A percentile compares a stretch with the other conserved stretches of the same genome.
These are phyloP conservation scores for Miltochrista miniata DNA, from an alignment of 2,888 invertebrate species.

Conservation along the genomic window DNA sequence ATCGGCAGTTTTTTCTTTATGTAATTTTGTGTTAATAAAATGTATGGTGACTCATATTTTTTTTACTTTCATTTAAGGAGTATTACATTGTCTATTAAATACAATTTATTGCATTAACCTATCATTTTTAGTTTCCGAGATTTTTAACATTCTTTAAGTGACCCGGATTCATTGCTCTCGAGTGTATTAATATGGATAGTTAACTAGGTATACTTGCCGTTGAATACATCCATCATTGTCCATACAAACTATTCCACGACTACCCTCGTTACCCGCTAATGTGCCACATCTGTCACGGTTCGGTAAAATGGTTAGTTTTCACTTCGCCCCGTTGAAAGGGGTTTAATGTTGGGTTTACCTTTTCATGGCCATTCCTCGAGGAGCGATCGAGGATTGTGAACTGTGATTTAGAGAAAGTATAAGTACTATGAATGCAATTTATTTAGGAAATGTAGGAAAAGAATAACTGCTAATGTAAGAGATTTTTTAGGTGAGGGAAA, in stretches of 20 bases:
- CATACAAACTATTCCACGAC: constrained; percentile 36
- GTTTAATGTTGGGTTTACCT: constrained; percentile 30
- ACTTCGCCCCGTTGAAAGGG: constrained; percentile 30
- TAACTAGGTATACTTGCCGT: not conserved
- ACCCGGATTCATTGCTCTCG: too few relatives aligned
- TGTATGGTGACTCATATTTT: too few relatives aligned
- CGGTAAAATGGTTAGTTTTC: constrained; percentile 39
- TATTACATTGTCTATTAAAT: too few relatives aligned
- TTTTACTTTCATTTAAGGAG: too few relatives aligned
- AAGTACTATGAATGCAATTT: not conserved
- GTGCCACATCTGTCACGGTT: constrained; percentile 39
- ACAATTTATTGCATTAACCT: too few relatives aligned
- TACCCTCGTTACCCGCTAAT: constrained; percentile 40
- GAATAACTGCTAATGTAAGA: not conserved
- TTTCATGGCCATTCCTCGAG: constrained; percentile 10
- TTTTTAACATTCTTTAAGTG: too few relatives aligned
- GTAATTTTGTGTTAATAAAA: too few relatives aligned
- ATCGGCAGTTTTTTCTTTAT: too few relatives aligned
- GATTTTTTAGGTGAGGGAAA: too few relatives aligned
- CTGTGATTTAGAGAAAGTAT: constrained; percentile 7
- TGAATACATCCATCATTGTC: constrained; percentile 20
- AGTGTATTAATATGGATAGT: too few relatives aligned
- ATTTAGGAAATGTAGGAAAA: not conserved
- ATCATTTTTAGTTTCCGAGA: too few relatives aligned
- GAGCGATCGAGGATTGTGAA: not conserved